A percentile compares a stretch with the other conserved stretches of the same genome.
These are phyloP conservation scores for Puntigrus tetrazona DNA, from an alignment of 2,113 vertebrate species.

Conservation along the genomic window DNA sequence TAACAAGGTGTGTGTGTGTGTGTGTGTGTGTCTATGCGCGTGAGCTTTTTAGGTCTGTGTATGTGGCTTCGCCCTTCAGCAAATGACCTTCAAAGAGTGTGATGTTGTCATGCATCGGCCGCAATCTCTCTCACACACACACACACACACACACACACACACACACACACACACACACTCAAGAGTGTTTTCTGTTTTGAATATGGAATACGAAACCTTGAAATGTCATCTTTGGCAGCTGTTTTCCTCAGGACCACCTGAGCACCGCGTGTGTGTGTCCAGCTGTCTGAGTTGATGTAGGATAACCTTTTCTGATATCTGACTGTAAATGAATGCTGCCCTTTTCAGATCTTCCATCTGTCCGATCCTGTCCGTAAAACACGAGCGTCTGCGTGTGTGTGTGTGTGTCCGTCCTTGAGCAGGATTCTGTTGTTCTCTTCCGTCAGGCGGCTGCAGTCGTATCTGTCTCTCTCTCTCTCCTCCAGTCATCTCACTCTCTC, in stretches of 20 bases:
- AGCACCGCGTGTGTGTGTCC: constrained; percentile 49
- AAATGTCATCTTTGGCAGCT: constrained; percentile 57
- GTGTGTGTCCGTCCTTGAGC: constrained; percentile 48
- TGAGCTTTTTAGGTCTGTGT: neutral
- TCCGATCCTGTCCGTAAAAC: constrained; percentile 42
- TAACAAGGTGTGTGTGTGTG: constrained; percentile 31
- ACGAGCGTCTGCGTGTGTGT: constrained; percentile 44
- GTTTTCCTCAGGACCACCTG: constrained; percentile 65
- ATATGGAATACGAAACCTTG: constrained; percentile 43
- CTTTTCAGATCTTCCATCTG: constrained; percentile 72
- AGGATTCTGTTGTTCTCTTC: constrained; percentile 13
- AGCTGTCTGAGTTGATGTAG: constrained; percentile 71
- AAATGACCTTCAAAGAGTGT: constrained; percentile 35
- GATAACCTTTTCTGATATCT: constrained; percentile 77
- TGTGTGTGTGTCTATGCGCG: neutral
- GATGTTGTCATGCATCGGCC: constrained; percentile 18
- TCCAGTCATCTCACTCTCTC: constrained; percentile 53
- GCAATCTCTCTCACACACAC: neutral
- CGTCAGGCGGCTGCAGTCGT: constrained; percentile 16
- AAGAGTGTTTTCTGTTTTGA: constrained; percentile 15
- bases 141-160: neutral
- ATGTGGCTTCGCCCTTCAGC: constrained; percentile 17
- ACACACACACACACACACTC: neutral
- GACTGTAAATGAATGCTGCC: constrained; percentile 73
- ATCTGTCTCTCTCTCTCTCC: constrained; percentile 43